These are phyloP conservation scores for Phoenoteleia sp. DNA, from an alignment of 2,888 invertebrate species.

Conservation along the genomic window DNA sequence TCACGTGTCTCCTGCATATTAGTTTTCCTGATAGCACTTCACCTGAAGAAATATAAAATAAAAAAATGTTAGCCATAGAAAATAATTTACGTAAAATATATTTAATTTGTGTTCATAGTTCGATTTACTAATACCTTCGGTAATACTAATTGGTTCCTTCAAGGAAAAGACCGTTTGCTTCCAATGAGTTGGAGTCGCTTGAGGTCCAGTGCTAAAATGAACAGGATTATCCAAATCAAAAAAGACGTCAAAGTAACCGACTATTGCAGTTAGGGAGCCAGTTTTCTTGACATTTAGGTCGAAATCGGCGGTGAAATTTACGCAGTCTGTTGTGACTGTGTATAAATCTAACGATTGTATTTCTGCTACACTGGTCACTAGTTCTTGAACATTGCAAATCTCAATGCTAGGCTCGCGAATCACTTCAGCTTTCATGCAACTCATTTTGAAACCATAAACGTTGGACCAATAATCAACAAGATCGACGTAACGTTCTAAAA, in stretches of 20 bases:
- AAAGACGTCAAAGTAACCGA: conserved; percentile 97
- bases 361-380: conserved; percentile 83
- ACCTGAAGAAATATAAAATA: conserved; percentile 86
- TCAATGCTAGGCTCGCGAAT: conserved; percentile 92
- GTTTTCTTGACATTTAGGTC: conserved; percentile 89
- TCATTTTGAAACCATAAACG: conserved; percentile 98
- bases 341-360: conserved; percentile 90
- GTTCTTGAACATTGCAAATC: conserved; percentile 85
- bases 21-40: conserved; percentile 90
- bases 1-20: conserved; percentile 91
- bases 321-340: conserved; percentile 91
- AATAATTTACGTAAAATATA: too few relatives aligned
- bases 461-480: conserved; percentile 96
- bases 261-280: conserved; percentile 92
- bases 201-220: conserved; percentile 93
- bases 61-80: too few relatives aligned
- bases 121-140: conserved; percentile 89
- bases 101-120: too few relatives aligned
- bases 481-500: conserved; percentile 90
- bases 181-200: conserved; percentile 94
- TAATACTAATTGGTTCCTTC: conserved; percentile 91
- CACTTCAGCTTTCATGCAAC: conserved; percentile 95
- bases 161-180: conserved; percentile 97
- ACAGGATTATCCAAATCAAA: conserved; percentile 92
- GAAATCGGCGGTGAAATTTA: conserved; percentile 92